phyloP scores from a whole-genome alignment of 2,113 vertebrate species.

The Clarias gariepinus region DNA sequence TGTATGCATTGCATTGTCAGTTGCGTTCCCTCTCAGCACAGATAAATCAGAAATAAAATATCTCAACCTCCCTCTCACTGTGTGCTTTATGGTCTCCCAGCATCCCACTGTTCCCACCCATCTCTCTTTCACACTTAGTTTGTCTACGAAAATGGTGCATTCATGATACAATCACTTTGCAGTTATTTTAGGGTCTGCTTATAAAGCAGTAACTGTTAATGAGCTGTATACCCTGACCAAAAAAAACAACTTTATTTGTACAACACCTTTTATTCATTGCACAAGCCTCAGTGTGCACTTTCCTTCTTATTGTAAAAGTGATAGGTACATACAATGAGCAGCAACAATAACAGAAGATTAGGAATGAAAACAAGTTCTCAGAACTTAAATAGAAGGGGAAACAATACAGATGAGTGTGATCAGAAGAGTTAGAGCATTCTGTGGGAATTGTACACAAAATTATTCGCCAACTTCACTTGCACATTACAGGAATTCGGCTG shows the following conservation, averaged over 20 bases:
- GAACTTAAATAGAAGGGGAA: background rate
- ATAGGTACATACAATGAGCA: background rate
- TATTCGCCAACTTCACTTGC: no score
- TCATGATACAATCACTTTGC: background rate
- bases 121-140: slow-evolving; percentile 27
- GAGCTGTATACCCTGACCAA: background rate
- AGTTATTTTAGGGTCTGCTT: slow-evolving; percentile 21
- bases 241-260: background rate
- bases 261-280: background rate
- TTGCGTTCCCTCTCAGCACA: slow-evolving; percentile 59
- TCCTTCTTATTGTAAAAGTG: no score
- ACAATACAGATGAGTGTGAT: background rate
- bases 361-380: background rate
- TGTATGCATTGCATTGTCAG: slow-evolving; percentile 59
- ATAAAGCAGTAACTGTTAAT: slow-evolving; percentile 19
- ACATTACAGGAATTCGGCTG: no score
- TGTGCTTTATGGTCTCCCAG: slow-evolving; percentile 16
- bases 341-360: background rate
- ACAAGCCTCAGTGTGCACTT: background rate
- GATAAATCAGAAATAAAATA: slow-evolving; percentile 70
- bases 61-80: slow-evolving; percentile 41
- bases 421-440: no score
- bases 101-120: slow-evolving; percentile 43
- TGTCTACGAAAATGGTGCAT: background rate
- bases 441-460: no score